Evolutionary conservation across 2,888 invertebrate species (phyloP).

Genomic region (Ernsta delagoae): DNA sequence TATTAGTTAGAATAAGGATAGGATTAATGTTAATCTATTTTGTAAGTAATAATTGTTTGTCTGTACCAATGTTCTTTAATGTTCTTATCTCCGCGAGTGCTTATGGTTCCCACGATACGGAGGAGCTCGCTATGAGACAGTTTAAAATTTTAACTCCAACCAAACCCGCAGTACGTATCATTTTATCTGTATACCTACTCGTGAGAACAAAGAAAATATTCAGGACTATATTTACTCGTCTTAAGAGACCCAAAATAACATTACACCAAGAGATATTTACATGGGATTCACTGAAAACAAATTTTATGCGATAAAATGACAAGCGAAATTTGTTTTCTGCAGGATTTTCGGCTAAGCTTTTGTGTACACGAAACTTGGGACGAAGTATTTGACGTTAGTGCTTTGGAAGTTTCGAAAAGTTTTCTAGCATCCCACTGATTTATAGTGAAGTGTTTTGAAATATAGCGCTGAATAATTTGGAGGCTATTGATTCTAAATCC

Average conservation of each 20-base stretch:
- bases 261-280: constrained; percentile 31
- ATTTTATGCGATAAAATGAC: constrained; percentile 36
- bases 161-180: neutral
- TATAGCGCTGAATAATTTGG: constrained; percentile 12
- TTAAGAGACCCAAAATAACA: constrained; percentile 29
- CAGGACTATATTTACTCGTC: constrained; percentile 18
- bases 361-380: constrained; percentile 29
- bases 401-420: constrained; percentile 31
- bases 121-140: neutral
- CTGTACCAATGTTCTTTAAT: neutral
- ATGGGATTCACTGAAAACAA: constrained; percentile 31
- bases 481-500: neutral
- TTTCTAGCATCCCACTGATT: constrained; percentile 26
- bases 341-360: constrained; percentile 35
- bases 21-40: too few relatives aligned
- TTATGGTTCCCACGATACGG: neutral
- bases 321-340: constrained; percentile 32
- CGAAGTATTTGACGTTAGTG: constrained; percentile 35
- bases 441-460: constrained; percentile 28
- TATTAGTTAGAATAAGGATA: too few relatives aligned
- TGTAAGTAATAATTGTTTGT: neutral
- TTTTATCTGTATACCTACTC: neutral
- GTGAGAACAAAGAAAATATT: constrained; percentile 16
- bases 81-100: neutral
- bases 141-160: neutral